phyloP scores from a whole-genome alignment of 2,113 vertebrate species.

The Cygnus buccinator region DNA sequence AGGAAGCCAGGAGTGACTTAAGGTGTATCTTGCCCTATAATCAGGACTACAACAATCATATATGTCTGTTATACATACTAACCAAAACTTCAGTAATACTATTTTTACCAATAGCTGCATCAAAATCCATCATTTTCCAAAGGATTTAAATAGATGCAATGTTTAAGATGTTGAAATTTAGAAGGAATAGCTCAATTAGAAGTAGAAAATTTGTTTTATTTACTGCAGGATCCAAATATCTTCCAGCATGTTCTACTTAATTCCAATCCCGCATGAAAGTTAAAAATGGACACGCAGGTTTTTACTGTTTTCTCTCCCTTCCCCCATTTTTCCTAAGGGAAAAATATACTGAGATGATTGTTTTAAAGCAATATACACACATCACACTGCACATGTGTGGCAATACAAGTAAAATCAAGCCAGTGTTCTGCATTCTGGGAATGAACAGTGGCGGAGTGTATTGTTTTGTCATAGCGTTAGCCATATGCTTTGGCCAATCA shows the following conservation, averaged over 20 bases:
- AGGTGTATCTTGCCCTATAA: neutral
- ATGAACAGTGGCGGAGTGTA: neutral
- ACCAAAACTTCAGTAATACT: neutral
- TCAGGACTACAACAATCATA: neutral
- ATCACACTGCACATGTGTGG: neutral
- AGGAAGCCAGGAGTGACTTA: neutral
- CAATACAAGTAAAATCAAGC: neutral
- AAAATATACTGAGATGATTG: neutral
- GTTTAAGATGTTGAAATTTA: neutral
- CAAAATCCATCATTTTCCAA: neutral
- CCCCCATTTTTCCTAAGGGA: neutral
- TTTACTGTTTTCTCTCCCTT: neutral
- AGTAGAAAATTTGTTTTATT: neutral
- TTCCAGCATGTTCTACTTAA: neutral
- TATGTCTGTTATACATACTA: neutral
- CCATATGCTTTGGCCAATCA: neutral
- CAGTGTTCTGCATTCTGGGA: neutral
- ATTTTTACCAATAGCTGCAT: neutral
- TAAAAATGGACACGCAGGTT: neutral
- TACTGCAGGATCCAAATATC: neutral
- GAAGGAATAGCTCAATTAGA: neutral
- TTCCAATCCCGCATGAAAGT: neutral
- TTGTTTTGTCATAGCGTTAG: neutral
- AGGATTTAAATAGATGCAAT: neutral
- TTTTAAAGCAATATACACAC: neutral